Percentiles rank a stretch among this genome's conserved stretches.
Conservation (phyloP, 1,140 invertebrate genomes). For the Branchinecta lindahli region DNA sequence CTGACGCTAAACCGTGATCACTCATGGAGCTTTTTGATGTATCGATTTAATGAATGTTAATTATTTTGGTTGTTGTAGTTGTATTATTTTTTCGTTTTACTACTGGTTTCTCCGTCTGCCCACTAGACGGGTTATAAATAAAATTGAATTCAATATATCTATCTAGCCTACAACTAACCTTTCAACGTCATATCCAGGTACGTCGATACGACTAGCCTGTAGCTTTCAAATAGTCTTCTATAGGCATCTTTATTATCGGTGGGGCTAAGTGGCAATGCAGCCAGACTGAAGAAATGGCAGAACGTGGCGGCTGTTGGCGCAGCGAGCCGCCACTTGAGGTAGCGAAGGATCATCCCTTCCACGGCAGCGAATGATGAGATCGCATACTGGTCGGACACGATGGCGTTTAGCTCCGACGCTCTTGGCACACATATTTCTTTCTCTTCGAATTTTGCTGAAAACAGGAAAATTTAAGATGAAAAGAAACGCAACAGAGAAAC, state of each 20-base stretch:
- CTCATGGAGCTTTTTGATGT: too few species aligned
- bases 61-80: too few species aligned
- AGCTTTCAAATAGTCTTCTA: conserved; percentile 3
- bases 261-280: neutral
- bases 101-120: too few species aligned
- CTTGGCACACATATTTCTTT: conserved; percentile 20
- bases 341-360: conserved; percentile 20
- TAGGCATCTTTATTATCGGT: neutral
- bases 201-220: neutral
- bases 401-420: conserved; percentile 20
- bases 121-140: too few species aligned
- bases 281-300: neutral
- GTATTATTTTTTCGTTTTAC: too few species aligned
- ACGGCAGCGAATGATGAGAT: conserved; percentile 18
- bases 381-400: conserved; percentile 17
- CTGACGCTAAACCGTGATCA: too few species aligned
- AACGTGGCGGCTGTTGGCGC: neutral
- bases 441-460: conserved; percentile 23
- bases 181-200: too few species aligned
- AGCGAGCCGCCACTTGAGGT: conserved; percentile 21
- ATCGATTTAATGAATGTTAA: too few species aligned
- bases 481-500: neutral
- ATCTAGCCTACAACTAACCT: too few species aligned
- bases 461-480: conserved; percentile 10
- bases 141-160: too few species aligned